These are phyloP conservation scores for Odontomachus brunneus DNA, from an alignment of 1,140 invertebrate species.

Conservation along the genomic window DNA sequence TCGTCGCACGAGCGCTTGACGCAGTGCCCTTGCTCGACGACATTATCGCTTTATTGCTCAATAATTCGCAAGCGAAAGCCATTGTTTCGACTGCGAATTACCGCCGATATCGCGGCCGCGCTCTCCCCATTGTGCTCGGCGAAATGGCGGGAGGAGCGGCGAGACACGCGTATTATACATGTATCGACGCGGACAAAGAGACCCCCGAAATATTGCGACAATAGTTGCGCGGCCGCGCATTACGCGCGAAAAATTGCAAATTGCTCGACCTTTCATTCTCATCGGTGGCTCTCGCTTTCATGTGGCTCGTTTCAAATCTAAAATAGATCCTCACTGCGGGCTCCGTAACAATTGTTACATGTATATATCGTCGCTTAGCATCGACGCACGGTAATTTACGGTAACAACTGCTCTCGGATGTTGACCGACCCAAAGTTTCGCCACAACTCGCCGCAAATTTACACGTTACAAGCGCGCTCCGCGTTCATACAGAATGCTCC, in stretches of 20 bases:
- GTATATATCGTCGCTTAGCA: constrained; percentile 33
- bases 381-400: constrained; percentile 40
- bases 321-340: neutral
- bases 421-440: constrained; percentile 7
- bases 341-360: constrained; percentile 4
- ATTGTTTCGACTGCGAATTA: constrained; percentile 30
- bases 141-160: neutral
- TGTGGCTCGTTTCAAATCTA: neutral
- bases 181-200: constrained; percentile 1
- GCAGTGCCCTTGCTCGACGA: neutral
- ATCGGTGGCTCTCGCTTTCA: no score
- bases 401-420: constrained; percentile 9
- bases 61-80: constrained; percentile 22
- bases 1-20: constrained; percentile 13
- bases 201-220: neutral
- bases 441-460: constrained; percentile 33
- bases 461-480: constrained; percentile 6
- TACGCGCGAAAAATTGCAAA: neutral
- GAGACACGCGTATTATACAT: neutral
- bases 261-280: neutral
- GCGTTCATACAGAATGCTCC: neutral
- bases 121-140: neutral
- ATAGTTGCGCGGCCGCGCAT: neutral
- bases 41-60: constrained; percentile 28
- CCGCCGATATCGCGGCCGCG: neutral